A percentile compares a stretch with the other conserved stretches of the same genome.
Conservation (phyloP, 2,888 invertebrate species). For the Athripsodes cinereus region DNA sequence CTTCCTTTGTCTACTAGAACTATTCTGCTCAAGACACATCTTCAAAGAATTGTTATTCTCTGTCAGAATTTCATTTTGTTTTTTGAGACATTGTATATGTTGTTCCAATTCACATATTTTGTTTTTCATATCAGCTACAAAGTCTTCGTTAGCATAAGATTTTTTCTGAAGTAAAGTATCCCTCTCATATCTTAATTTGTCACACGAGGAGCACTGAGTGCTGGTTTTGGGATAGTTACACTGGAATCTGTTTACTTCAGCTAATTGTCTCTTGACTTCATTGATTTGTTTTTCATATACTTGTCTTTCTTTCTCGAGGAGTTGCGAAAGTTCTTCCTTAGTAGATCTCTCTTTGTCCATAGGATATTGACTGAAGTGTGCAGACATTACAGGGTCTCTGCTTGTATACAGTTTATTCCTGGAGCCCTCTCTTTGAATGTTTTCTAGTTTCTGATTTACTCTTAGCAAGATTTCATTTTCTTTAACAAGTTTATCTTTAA, state of each 20-base stretch:
- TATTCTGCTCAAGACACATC: slow-evolving; percentile 11
- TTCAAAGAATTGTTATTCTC: slow-evolving; percentile 29
- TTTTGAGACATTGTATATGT: slow-evolving; percentile 43
- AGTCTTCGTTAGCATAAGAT: slow-evolving; percentile 32
- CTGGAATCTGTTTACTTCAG: slow-evolving; percentile 11
- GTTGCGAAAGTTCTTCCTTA: slow-evolving; percentile 39
- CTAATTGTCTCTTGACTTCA: slow-evolving; percentile 22
- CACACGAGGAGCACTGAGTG: slow-evolving; percentile 30
- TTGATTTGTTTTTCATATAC: slow-evolving; percentile 38
- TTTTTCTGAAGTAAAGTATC: slow-evolving; percentile 19
- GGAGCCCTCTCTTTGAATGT: neutral
- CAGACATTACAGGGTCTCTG: neutral
- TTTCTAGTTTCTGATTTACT: slow-evolving; percentile 43
- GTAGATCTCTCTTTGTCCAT: slow-evolving; percentile 33
- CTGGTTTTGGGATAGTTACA: slow-evolving; percentile 1
- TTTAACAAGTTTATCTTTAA: slow-evolving; percentile 42
- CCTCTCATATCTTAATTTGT: slow-evolving; percentile 37
- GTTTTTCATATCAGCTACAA: slow-evolving; percentile 41
- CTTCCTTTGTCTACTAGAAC: neutral
- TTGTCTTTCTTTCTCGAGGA: slow-evolving; percentile 42
- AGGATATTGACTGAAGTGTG: neutral
- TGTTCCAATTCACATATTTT: slow-evolving; percentile 48
- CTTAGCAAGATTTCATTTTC: slow-evolving; percentile 47
- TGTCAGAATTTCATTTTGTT: slow-evolving; percentile 41
- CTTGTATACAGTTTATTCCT: neutral